Evolutionary conservation across 2,113 vertebrate genomes (phyloP), one percentile per base, ranked within the genome.

Genomic region (Columba livia): DNA sequence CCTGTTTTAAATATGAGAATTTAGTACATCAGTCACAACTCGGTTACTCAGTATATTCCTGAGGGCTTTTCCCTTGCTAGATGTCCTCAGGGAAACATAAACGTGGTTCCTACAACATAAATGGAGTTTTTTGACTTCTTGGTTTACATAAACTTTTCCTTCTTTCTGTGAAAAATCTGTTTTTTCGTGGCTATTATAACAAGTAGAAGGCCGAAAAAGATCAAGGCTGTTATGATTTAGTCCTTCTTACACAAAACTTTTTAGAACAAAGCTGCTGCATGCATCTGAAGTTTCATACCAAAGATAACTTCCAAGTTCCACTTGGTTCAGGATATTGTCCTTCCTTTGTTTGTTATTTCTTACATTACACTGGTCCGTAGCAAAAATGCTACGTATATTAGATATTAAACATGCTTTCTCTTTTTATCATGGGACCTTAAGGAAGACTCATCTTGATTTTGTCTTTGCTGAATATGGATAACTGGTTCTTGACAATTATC

Each of bases 81-180:
- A 3, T 54, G 5, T 90, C 65, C 65, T 95, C 20, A 58, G 36
- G 47, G n/a, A 89, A 70, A 70, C 12, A 24, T 69, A 85, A 66
- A 74, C 0, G 0, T 25, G 14, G 8, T 74, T 89, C 25, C 36
- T 79, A 2, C 42, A 54, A 62, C 17, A 36, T 36, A 48, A n/a
- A n/a, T 58, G 31, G 9, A 20, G 4, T 12, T 85, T 48, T 31
- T 62, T 31, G 6, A 79, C 28, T 71, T 89, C 65, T 50, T 66
- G 6, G 28, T 84, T 78, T 48, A 31, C 71, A 11, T 50, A 66
- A 78, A 81, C 26, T 36, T 87, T 81, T 24, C 28, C 10, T 3
- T 10, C 21, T 78, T 50, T 54, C 65, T 70, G 17, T 69, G 56
- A 80, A 91, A 79, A 88, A 54, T 47, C 24, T 67, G 28, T 54